Evolutionary conservation across 2,797 vertebrate genomes (phyloP).

Genomic region (Myotis pilosus): DNA sequence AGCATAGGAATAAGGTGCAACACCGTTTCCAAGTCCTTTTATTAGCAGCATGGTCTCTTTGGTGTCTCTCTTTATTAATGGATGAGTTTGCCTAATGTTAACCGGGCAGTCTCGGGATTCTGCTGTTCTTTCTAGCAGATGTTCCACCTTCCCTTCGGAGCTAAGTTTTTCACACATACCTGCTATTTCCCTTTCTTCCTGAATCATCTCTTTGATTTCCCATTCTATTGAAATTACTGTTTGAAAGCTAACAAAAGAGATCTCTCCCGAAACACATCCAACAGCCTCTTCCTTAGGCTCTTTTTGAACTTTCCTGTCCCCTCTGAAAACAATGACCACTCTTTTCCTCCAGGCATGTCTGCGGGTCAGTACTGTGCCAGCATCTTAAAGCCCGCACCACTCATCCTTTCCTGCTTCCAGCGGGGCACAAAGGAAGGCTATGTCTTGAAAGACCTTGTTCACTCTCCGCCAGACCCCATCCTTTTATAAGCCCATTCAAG

Average conservation of each 20-base stretch:
- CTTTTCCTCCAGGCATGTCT: background rate
- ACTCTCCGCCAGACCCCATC: background rate
- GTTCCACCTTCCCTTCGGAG: background rate
- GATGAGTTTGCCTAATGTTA: background rate
- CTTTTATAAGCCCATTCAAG: background rate
- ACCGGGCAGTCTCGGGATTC: background rate
- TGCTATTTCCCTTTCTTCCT: background rate
- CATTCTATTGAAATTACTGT: conserved; percentile 13
- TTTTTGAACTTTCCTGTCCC: background rate
- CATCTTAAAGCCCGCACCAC: background rate
- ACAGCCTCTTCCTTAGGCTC: background rate
- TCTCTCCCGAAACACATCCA: background rate
- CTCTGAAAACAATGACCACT: background rate
- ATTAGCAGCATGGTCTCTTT: background rate
- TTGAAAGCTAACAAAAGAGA: conserved; percentile 31
- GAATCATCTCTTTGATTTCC: conserved; percentile 32
- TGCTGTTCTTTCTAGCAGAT: background rate
- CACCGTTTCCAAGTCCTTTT: background rate
- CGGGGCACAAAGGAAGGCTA: background rate
- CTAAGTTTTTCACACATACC: conserved; percentile 18
- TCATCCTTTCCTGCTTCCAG: conserved; percentile 7
- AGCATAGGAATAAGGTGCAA: background rate
- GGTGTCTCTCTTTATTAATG: background rate
- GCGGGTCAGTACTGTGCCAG: background rate
- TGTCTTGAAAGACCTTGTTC: conserved; percentile 11